phyloP scores from a whole-genome alignment of 2,888 invertebrate genomes.

The Spicauda simplicius region DNA sequence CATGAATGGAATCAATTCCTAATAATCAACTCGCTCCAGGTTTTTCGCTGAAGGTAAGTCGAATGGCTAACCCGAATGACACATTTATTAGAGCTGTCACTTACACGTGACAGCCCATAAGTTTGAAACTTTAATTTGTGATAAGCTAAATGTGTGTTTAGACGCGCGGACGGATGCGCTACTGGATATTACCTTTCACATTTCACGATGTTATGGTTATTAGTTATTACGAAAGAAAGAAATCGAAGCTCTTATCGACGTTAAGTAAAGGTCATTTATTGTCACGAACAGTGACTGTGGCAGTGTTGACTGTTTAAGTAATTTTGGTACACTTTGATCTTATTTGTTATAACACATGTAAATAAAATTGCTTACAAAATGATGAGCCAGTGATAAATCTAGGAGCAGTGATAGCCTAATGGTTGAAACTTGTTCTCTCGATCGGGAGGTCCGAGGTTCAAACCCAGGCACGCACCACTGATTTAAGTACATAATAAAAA shows the following conservation, averaged over 20 bases:
- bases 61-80: slow-evolving; percentile 63
- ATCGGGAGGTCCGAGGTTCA: no score
- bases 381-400: no score
- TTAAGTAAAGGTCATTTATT: slow-evolving; percentile 14
- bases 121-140: slow-evolving; percentile 78
- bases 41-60: not conserved
- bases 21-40: no score
- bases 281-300: not conserved
- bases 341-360: no score
- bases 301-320: no score
- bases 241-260: slow-evolving; percentile 5
- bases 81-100: slow-evolving; percentile 81
- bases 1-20: not conserved
- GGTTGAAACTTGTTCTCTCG: no score
- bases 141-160: slow-evolving; percentile 74
- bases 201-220: slow-evolving; percentile 47
- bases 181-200: slow-evolving; percentile 75
- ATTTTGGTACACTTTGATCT: no score
- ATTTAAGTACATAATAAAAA: no score
- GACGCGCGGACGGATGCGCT: slow-evolving; percentile 62
- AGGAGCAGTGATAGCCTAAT: no score
- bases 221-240: slow-evolving; percentile 39
- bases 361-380: no score
- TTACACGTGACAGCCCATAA: slow-evolving; percentile 77
- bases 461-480: no score